A percentile compares a stretch with the other conserved stretches of the same genome.
phyloP scores from a whole-genome alignment of 2,888 invertebrate species.

The Mactromeris polynyma region DNA sequence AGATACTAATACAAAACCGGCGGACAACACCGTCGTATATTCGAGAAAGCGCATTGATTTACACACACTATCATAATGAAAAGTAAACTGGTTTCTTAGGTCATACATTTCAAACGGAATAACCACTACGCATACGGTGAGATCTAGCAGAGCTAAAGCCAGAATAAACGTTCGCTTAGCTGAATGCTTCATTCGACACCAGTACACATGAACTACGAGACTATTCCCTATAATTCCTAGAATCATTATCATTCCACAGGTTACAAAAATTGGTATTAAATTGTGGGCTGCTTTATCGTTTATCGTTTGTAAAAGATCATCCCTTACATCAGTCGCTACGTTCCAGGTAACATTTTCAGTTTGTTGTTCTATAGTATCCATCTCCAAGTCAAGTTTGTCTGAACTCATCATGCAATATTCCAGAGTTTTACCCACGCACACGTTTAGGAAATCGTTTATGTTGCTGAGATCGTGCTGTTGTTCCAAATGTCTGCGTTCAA shows the following conservation, averaged over 20 bases:
- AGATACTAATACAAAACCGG: slow-evolving; percentile 73
- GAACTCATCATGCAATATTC: background rate
- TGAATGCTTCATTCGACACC: slow-evolving; percentile 59
- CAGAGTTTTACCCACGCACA: background rate
- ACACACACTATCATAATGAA: slow-evolving; percentile 56
- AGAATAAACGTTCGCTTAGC: slow-evolving; percentile 73
- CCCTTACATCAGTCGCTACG: background rate
- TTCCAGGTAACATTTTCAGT: slow-evolving; percentile 5
- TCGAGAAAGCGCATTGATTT: slow-evolving; percentile 70
- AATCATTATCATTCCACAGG: slow-evolving; percentile 68
- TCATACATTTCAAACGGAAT: slow-evolving; percentile 77
- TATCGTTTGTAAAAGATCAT: slow-evolving; percentile 26
- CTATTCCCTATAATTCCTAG: slow-evolving; percentile 70
- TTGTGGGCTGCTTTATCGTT: slow-evolving; percentile 61
- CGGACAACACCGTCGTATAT: slow-evolving; percentile 64
- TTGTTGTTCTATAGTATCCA: background rate
- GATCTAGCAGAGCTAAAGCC: slow-evolving; percentile 69
- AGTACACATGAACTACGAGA: slow-evolving; percentile 73
- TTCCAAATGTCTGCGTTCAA: background rate
- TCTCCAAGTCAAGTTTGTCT: background rate
- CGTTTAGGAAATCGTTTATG: background rate
- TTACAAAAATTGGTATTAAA: slow-evolving; percentile 66
- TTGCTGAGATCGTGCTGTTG: background rate
- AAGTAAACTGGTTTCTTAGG: slow-evolving; percentile 67
- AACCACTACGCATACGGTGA: slow-evolving; percentile 67